phyloP scores from a whole-genome alignment of 2,888 invertebrate genomes.

The Drosophila infuscata region DNA sequence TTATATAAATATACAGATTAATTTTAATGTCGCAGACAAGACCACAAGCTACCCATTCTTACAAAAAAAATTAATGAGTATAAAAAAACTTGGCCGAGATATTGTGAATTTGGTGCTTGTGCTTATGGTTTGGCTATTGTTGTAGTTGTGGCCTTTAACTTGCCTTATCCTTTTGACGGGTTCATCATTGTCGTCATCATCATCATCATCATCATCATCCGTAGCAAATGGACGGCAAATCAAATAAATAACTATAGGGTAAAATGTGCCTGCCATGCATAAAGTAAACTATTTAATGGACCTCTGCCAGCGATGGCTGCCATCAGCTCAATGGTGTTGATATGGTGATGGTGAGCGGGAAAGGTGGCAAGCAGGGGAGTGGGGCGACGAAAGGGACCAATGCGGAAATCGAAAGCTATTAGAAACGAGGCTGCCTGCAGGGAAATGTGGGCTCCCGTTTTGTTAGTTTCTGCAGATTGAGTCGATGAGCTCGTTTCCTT shows the following conservation, averaged over 20 bases:
- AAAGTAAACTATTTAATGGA: constrained; percentile 81
- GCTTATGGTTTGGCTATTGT: constrained; percentile 38
- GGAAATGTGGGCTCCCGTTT: constrained; percentile 31
- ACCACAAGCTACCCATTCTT: neutral
- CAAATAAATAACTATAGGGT: constrained; percentile 76
- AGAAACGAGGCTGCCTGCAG: constrained; percentile 62
- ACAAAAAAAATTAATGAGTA: constrained; percentile 21
- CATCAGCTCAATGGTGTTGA: constrained; percentile 49
- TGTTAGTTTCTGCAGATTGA: constrained; percentile 33
- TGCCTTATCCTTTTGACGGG: constrained; percentile 70
- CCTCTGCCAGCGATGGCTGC: constrained; percentile 63
- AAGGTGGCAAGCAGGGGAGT: neutral
- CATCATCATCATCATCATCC: constrained; percentile 40
- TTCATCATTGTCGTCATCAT: constrained; percentile 58
- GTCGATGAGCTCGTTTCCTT: constrained; percentile 19
- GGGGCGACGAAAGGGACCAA: neutral
- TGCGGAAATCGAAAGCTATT: constrained; percentile 77
- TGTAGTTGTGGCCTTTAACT: constrained; percentile 50
- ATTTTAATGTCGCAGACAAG: neutral
- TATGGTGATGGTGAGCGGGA: neutral
- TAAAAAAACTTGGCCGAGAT: constrained; percentile 29
- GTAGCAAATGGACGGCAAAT: constrained; percentile 64
- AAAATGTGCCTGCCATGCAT: constrained; percentile 78
- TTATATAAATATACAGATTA: neutral
- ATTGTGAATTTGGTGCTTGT: constrained; percentile 19